Evolutionary conservation across 1,140 invertebrate genomes (phyloP).

Genomic region (Propsilocerus akamusi): DNA sequence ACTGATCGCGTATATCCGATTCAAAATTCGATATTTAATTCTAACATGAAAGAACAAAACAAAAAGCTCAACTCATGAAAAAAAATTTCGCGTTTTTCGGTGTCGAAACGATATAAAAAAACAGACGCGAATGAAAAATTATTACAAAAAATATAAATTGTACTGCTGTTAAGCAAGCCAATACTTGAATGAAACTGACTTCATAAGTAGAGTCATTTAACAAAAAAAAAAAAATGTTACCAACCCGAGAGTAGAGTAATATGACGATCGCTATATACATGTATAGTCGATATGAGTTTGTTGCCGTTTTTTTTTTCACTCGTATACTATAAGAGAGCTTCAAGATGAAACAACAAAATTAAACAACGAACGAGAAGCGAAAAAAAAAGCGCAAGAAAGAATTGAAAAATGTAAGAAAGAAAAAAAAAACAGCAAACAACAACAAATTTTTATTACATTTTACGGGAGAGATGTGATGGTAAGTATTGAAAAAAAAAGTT

Average conservation of each 20-base stretch:
- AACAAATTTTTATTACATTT: not conserved
- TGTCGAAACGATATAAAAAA: no score
- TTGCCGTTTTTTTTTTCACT: not conserved
- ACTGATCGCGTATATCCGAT: no score
- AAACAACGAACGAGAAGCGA: no score
- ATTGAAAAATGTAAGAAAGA: not conserved
- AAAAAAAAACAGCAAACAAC: not conserved
- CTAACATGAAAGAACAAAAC: no score
- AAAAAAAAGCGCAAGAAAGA: slow-evolving; percentile 1
- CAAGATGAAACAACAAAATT: not conserved
- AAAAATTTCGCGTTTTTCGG: no score
- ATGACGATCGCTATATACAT: not conserved
- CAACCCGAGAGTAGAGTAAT: not conserved
- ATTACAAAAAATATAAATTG: slow-evolving; percentile 4
- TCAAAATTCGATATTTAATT: no score
- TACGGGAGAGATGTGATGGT: not conserved
- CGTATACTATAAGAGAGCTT: not conserved
- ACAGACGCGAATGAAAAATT: no score
- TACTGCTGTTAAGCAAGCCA: slow-evolving; percentile 3
- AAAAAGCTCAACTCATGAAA: no score
- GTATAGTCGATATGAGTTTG: not conserved
- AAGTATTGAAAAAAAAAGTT: no score
- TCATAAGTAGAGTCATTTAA: slow-evolving; percentile 2
- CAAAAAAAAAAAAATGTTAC: slow-evolving; percentile 4
- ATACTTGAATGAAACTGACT: slow-evolving; percentile 4